Conservation (phyloP, 2,113 vertebrate genomes). For the Falco punctatus region DNA sequence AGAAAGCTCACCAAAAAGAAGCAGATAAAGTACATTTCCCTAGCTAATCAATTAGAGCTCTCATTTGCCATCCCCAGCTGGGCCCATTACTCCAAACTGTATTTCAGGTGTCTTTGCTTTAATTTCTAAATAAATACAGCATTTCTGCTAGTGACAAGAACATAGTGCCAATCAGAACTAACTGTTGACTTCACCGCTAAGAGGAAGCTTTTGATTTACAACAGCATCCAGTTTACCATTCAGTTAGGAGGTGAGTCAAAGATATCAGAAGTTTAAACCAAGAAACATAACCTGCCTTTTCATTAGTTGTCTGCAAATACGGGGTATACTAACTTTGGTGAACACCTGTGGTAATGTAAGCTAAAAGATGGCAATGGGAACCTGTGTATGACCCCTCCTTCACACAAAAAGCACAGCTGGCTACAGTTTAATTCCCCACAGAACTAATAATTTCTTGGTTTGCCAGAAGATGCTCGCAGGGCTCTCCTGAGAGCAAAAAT, state of each 20-base stretch:
- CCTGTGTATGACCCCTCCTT: rapidly evolving
- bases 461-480: not conserved
- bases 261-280: not conserved
- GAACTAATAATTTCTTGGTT: not conserved
- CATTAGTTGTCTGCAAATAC: not conserved
- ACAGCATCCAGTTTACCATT: not conserved
- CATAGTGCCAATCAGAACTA: not conserved
- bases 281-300: not conserved
- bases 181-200: not conserved
- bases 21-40: conserved; percentile 6
- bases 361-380: not conserved
- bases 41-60: not conserved
- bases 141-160: not conserved
- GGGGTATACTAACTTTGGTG: not conserved
- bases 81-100: not conserved
- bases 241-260: not conserved
- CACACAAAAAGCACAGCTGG: not conserved
- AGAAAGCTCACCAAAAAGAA: not conserved
- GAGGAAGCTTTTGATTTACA: not conserved
- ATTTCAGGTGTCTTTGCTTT: not conserved
- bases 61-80: not conserved
- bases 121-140: not conserved
- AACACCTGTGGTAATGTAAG: not conserved
- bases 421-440: not conserved
- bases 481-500: not conserved